A percentile compares a stretch with the other conserved stretches of the same genome.
These are phyloP conservation scores for Ceyx erithaca DNA, from an alignment of 2,797 vertebrate species.

Conservation along the genomic window DNA sequence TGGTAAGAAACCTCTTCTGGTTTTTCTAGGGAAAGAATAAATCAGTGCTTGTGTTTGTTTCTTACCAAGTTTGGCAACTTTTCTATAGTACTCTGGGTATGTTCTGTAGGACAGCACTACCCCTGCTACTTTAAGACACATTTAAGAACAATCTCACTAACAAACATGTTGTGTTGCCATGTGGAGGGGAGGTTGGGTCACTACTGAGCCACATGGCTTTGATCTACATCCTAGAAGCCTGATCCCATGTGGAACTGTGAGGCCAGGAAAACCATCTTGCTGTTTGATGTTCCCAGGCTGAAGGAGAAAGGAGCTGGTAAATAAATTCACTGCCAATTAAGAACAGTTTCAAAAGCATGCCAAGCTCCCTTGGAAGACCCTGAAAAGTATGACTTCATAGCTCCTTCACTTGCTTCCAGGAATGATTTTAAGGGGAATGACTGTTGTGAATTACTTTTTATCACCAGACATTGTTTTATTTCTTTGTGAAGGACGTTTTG, in stretches of 20 bases:
- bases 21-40: not conserved
- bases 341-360: not conserved
- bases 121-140: not conserved
- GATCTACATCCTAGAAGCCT: not conserved
- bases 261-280: not conserved
- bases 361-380: not conserved
- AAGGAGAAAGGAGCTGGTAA: not conserved
- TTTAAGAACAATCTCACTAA: not conserved
- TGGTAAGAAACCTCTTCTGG: not conserved
- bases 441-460: not conserved
- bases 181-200: not conserved
- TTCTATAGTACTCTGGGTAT: not conserved
- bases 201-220: not conserved
- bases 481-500: not conserved
- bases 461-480: not conserved
- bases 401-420: not conserved
- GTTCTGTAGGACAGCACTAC: not conserved
- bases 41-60: not conserved
- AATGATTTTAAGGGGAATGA: not conserved
- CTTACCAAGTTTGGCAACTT: not conserved
- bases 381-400: not conserved
- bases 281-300: not conserved
- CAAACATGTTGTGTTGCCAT: accelerated
- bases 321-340: not conserved
- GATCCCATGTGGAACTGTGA: not conserved